Evolutionary conservation across 2,888 invertebrate genomes (phyloP), one percentile per base, ranked within the genome.

Genomic region (Sarcophaga carnaria): DNA sequence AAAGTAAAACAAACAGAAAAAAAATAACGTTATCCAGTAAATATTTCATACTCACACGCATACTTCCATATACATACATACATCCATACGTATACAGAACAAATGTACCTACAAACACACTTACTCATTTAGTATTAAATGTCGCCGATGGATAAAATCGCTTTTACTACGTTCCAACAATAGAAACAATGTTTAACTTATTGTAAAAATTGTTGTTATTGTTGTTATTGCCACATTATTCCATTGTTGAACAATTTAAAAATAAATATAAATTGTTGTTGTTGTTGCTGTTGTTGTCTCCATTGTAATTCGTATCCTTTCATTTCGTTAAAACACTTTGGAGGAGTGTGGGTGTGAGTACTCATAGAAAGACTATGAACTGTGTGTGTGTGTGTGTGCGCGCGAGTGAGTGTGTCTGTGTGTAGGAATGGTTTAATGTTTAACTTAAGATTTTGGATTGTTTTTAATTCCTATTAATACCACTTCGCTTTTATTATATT

Each of bases 401-500:
- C n/a, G 22, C 22, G 25, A 4, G 25, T 25, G 25, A 25, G 25
- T 25, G 4, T 59, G 20, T 37, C 22, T 22, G 66, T 8, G 54
- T 10, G 14, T 49, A 14, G 25, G 37, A 37, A 62, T 75, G 66
- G 54, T 80, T 85, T 77, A 74, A 62, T 75, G 85, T 85, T 70
- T 60, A 47, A 67, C 66, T 82, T 49, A 60, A 75, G 75, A 83
- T 79, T 67, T 66, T 54, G 71, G 71, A 67, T 83, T 83, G 69
- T 80, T 81, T 76, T 74, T 81, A 85, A 81, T 81, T 85, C 81
- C 77, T 59, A 69, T 81, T 85, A 81, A 85, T 85, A 69, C 72
- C 74, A 81, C 77, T 63, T 67, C 64, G 49, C 66, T 85, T 72
- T 22, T 72, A 63, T 63, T 63, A 37, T 37, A 37, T 37, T 37